Base-by-base conservation (phyloP, 2,113 vertebrate species). In the Callaeas wilsoni region DNA sequence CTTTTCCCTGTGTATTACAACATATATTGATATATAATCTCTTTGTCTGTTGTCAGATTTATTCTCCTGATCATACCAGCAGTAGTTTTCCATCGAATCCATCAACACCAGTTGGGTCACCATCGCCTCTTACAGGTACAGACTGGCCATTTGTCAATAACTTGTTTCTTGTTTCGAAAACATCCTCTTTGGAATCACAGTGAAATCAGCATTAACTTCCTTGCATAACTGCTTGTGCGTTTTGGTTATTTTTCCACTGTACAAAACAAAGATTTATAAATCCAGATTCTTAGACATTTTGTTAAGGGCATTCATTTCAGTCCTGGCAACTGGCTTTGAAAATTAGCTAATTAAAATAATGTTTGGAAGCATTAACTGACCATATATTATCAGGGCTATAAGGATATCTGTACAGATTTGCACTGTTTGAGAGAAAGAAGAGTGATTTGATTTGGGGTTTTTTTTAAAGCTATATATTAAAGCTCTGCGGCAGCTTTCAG, bases 11-110 rank as follows among this genome's bases (percentile, higher is more conserved):
- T 86, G 44, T 56, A 20, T 87, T 89, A 23, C 90, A 44, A 62
- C 76, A 62, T 87, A 42, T 96, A 68, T 71, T 97, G 80, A 97
- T 89, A 67, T 10, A 13, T 55, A 15, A 64, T 67, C 75, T 90
- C 81, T 59, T 95, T 27, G 49, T 95, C 83, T 97, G 76, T 97
- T 96, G 27, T 71, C 97, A 99, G 99, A 99, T 99, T 98, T 99
- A 99, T 98, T 99, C 99, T 96, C 99, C 99, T 97, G 99, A 99
- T 97, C 99, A 99, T 96, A 99, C 99, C 94, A 99, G 99, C 98
- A 99, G 99, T 97, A 99, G 99, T 98, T 99, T 99, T 94, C 99
- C 99, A 89, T 99, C 99, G 37, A 99, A 99, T 98, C 99, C 99
- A 18, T 99, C 99, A 69, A 99, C 99, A 92, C 99, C 99, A 49